Evolutionary conservation across 2,797 vertebrate species (phyloP), one percentile per base, ranked within the genome.

Genomic region (Typhlichthys subterraneus): DNA sequence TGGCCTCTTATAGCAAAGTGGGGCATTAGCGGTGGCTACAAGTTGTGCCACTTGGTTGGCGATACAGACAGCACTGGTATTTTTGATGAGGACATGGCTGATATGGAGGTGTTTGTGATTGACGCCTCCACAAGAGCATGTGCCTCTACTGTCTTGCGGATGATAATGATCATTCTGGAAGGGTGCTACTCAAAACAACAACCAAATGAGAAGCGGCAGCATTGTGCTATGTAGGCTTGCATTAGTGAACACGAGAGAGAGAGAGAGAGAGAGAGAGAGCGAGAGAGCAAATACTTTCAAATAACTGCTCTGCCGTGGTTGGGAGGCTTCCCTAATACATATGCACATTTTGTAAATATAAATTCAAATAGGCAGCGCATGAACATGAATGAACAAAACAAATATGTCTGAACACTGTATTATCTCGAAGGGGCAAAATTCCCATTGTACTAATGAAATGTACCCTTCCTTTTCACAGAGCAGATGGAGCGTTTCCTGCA

Each of bases 1-100:
- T 84, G 74, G 80, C 77, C 80, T 78, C 87, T 88, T 86, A 87
- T 89, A 84, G 65, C 59, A 42, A 63, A 86, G 84, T 78, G 77
- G 76, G 69, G 67, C 84, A 87, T 86, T 87, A 90, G 80, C 61
- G 69, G 62, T 77, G 68, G 82, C 81, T 85, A 87, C 87, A 89
- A 84, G 81, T 82, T 67, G 75, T 57, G 69, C 80, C 80, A 88
- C 85, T 86, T 72, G 73, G 78, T 75, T 86, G 83, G 84, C 81
- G 82, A 82, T 73, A 82, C 72, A 70, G 50, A 62, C 56, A 82
- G 75, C 69, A 81, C 77, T 82, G 76, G 80, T 77, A 77, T 85
- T 88, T 80, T 75, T 83, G 76, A 81, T 66, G 65, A 85, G 83
- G 68, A 77, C 76, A 76, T 64, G 73, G 46, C 70, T 70, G 70